Evolutionary conservation across 2,113 vertebrate genomes (phyloP), one percentile per base, ranked within the genome.

Genomic region (Rhabdomys dilectus): DNA sequence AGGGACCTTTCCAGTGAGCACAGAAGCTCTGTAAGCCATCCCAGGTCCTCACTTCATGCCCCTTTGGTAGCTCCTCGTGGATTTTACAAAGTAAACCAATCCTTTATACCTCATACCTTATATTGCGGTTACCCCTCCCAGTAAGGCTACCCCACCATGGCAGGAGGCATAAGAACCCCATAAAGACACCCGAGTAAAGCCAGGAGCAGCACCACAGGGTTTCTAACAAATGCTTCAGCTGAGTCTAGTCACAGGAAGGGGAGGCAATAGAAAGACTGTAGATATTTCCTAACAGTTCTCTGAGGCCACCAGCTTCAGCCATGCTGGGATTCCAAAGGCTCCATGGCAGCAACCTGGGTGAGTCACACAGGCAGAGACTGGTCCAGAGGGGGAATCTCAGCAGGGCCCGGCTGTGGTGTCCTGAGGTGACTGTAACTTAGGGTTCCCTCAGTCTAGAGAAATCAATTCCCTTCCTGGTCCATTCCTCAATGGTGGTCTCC

Each of bases 71-170:
- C 81, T 86, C 62, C 92, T 66, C 2, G 0, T 11, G 24, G 53
- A 70, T 75, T 73, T 82, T 51, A 26, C 39, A 58, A 91, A 88
- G 85, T 8, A 88, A 93, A 29, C 16, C 29, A 86, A 64, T 73
- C 34, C 70, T 87, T 87, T 70, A 31, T 68, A 86, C 17, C 34
- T 88, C 45, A n/a, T 15, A 45, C 5, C 2, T 45, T 78, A 22
- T 0, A 0, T 12, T 64, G 82, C 31, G 36, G 21, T 12, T 84
- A 17, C 36, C 81, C 26, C 36, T 82, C 31, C 42, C 0, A 34
- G 66, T 34, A 34, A 66, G 48, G 73, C 48, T 21, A 3, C 29
- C 0, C 2, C 0, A 31, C 45, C 17, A 34, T 13, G 34, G 21
- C 26, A 64, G 31, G 80, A 56, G 36, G 16, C 9, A 4, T 36